A percentile compares a stretch with the other conserved stretches of the same genome.
Evolutionary conservation across 2,888 invertebrate genomes (phyloP).

Genomic region (Aspidiotus destructor): DNA sequence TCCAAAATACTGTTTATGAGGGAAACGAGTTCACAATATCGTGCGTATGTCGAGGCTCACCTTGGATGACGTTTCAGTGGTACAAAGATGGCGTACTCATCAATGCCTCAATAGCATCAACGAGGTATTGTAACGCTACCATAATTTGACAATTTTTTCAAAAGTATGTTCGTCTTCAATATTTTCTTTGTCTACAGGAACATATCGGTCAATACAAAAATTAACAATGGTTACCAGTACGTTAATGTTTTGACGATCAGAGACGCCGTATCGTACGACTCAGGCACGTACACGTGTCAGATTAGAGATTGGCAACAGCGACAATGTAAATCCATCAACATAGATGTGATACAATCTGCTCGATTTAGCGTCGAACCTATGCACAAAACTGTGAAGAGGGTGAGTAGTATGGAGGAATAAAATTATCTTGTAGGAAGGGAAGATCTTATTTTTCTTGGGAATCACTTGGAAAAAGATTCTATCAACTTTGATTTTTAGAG

Average conservation of each 20-base stretch:
- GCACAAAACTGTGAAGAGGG: constrained; percentile 61
- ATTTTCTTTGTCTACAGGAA: constrained; percentile 46
- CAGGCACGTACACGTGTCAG: constrained; percentile 70
- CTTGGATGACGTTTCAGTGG: constrained; percentile 65
- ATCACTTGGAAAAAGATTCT: no score
- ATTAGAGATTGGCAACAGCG: constrained; percentile 60
- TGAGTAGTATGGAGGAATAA: constrained; percentile 40
- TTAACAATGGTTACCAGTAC: constrained; percentile 48
- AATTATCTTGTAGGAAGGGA: no score
- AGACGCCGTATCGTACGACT: constrained; percentile 58
- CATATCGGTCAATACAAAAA: constrained; percentile 54
- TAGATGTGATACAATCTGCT: constrained; percentile 55
- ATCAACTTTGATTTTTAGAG: background rate
- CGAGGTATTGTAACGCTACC: background rate
- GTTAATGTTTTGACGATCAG: constrained; percentile 64
- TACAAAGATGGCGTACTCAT: constrained; percentile 68
- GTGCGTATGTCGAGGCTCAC: constrained; percentile 67
- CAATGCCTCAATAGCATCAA: constrained; percentile 57
- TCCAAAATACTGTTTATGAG: constrained; percentile 48
- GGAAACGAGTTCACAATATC: constrained; percentile 67
- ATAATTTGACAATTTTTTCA: background rate
- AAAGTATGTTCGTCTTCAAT: background rate
- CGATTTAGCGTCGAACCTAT: constrained; percentile 59
- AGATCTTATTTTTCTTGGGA: no score
- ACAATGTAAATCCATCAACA: constrained; percentile 54